Evolutionary conservation across 2,888 invertebrate species (phyloP).

Genomic region (Xylophagus ater): DNA sequence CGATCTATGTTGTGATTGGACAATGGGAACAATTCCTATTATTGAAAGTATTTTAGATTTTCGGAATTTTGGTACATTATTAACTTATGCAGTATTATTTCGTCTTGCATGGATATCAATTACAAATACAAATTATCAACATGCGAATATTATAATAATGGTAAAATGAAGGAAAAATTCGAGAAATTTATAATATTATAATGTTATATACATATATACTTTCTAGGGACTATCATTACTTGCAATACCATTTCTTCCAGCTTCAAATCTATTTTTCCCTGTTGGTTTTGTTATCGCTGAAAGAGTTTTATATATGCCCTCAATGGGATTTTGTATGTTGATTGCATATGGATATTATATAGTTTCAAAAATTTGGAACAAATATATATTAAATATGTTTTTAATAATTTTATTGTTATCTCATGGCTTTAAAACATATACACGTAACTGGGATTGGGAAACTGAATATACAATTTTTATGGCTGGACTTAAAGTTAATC

Average conservation of each 20-base stretch:
- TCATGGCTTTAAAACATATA: constrained; percentile 76
- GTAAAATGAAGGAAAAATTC: constrained; percentile 31
- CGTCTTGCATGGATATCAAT: constrained; percentile 46
- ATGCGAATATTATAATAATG: constrained; percentile 58
- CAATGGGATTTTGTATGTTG: constrained; percentile 93
- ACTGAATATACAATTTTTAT: constrained; percentile 89
- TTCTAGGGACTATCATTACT: constrained; percentile 71
- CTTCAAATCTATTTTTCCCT: constrained; percentile 94
- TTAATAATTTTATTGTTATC: constrained; percentile 57
- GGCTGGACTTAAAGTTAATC: constrained; percentile 73
- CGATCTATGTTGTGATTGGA: constrained; percentile 94
- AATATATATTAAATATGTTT: constrained; percentile 17
- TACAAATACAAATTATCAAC: constrained; percentile 47
- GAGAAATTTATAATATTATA: background rate
- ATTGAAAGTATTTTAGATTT: constrained; percentile 67
- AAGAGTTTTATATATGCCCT: constrained; percentile 89
- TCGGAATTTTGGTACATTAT: constrained; percentile 69
- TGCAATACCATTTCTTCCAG: constrained; percentile 86
- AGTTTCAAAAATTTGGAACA: constrained; percentile 46
- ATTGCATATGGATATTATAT: constrained; percentile 77
- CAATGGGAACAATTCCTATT: constrained; percentile 77
- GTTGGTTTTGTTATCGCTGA: constrained; percentile 97
- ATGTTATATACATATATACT: background rate
- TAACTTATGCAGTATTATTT: constrained; percentile 51
- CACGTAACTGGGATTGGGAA: constrained; percentile 87